Percentiles rank a stretch among this genome's conserved stretches.
Evolutionary conservation across 1,140 invertebrate genomes (phyloP).

Genomic region (Nomia melanderi): DNA sequence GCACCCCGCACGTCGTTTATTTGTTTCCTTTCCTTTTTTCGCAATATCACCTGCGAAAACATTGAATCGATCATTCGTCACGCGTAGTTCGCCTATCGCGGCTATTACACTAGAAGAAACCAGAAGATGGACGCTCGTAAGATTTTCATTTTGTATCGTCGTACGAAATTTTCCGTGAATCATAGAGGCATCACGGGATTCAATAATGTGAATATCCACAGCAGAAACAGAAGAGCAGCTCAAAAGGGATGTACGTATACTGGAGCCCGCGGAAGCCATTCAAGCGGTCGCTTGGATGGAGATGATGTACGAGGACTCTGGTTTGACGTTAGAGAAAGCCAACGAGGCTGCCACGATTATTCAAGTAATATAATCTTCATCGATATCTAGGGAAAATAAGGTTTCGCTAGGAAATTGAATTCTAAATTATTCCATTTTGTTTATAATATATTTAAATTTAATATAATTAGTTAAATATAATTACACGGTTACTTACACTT

Average conservation of each 20-base stretch:
- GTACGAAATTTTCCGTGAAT: background rate
- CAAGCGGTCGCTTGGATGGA: conserved; percentile 69
- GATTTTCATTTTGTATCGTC: background rate
- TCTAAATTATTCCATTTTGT: too few relatives aligned
- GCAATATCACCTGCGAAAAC: background rate
- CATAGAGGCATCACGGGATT: background rate
- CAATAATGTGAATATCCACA: conserved; percentile 11
- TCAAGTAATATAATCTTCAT: conserved; percentile 68
- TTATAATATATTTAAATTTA: too few relatives aligned
- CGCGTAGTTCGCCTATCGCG: conserved; percentile 76
- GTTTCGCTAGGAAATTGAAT: too few relatives aligned
- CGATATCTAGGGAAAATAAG: too few relatives aligned
- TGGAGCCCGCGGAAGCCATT: conserved; percentile 55
- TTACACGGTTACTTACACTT: too few relatives aligned
- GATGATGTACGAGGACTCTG: conserved; percentile 70
- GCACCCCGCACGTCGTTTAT: too few relatives aligned
- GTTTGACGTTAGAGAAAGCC: conserved; percentile 68
- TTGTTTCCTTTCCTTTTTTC: too few relatives aligned
- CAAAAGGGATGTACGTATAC: conserved; percentile 34
- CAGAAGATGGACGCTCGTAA: conserved; percentile 58
- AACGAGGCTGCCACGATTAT: conserved; percentile 75
- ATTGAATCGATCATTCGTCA: background rate
- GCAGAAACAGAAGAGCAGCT: conserved; percentile 30
- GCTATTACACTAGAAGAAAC: conserved; percentile 77
- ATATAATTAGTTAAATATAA: too few relatives aligned